Evolutionary conservation across 2,888 invertebrate genomes (phyloP).

Genomic region (Mechanitis mazaeus): DNA sequence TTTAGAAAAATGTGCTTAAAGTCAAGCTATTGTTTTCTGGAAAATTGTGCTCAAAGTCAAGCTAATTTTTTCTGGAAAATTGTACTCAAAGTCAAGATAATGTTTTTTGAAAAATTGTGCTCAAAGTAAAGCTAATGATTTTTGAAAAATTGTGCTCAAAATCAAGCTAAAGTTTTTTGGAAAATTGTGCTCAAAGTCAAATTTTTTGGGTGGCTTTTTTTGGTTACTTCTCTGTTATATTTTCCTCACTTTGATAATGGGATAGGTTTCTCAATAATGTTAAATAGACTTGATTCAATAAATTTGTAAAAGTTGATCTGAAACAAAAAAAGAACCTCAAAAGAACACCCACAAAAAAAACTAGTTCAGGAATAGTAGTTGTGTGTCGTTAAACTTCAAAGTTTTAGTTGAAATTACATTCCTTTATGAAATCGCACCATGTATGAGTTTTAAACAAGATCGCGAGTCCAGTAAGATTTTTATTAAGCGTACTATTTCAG

Average conservation of each 20-base stretch:
- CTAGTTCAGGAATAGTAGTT: slow-evolving; percentile 19
- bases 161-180: slow-evolving; percentile 8
- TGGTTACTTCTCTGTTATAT: background rate
- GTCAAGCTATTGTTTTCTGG: no score
- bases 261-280: no score
- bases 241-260: no score
- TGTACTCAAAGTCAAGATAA: slow-evolving; percentile 22
- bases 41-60: no score
- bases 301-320: no score
- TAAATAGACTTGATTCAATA: no score
- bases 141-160: slow-evolving; percentile 21
- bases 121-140: no score
- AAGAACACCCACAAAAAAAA: slow-evolving; percentile 11
- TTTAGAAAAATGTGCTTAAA: no score
- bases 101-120: background rate
- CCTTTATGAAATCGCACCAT: slow-evolving; percentile 46
- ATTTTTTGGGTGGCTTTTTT: slow-evolving; percentile 3
- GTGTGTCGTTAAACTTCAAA: slow-evolving; percentile 25
- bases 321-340: background rate
- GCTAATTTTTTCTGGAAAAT: slow-evolving; percentile 14
- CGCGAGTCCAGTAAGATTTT: slow-evolving; percentile 38
- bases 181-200: slow-evolving; percentile 22
- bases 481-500: slow-evolving; percentile 39
- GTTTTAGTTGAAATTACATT: slow-evolving; percentile 30
- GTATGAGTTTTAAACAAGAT: slow-evolving; percentile 65